phyloP scores from a whole-genome alignment of 1,140 invertebrate species.

The Campodea augens region DNA sequence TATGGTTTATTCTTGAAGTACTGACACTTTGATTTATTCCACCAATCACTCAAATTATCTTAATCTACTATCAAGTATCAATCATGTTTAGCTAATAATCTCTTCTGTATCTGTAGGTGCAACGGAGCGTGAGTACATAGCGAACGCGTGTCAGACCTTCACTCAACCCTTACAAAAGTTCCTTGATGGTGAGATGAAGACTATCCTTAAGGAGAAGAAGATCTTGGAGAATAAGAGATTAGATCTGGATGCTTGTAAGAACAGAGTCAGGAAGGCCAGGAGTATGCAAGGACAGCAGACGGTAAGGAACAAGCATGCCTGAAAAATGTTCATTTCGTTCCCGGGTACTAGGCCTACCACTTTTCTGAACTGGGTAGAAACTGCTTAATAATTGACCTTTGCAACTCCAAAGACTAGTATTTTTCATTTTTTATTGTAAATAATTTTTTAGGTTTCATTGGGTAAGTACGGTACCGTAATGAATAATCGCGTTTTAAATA shows the following conservation, averaged over 20 bases:
- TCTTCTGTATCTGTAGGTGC: no score
- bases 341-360: not conserved
- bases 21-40: no score
- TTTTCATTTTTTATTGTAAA: conserved; percentile 20
- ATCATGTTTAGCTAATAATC: no score
- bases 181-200: conserved; percentile 90
- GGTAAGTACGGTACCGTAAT: not conserved
- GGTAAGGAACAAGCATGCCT: conserved; percentile 35
- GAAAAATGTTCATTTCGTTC: conserved; percentile 8
- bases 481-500: conserved; percentile 3
- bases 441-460: conserved; percentile 5
- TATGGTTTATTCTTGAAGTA: no score
- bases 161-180: conserved; percentile 76
- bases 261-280: conserved; percentile 65
- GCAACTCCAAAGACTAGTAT: no score
- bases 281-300: conserved; percentile 58
- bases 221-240: conserved; percentile 56
- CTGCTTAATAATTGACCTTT: conserved; percentile 16
- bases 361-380: conserved; percentile 4
- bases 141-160: conserved; percentile 57
- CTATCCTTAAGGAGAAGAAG: conserved; percentile 56
- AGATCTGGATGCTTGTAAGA: conserved; percentile 85
- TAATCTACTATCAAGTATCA: no score
- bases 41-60: no score
- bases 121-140: conserved; percentile 73